Evolutionary conservation across 2,888 invertebrate genomes (phyloP), one percentile per base, ranked within the genome.

Genomic region (Brenthis ino): DNA sequence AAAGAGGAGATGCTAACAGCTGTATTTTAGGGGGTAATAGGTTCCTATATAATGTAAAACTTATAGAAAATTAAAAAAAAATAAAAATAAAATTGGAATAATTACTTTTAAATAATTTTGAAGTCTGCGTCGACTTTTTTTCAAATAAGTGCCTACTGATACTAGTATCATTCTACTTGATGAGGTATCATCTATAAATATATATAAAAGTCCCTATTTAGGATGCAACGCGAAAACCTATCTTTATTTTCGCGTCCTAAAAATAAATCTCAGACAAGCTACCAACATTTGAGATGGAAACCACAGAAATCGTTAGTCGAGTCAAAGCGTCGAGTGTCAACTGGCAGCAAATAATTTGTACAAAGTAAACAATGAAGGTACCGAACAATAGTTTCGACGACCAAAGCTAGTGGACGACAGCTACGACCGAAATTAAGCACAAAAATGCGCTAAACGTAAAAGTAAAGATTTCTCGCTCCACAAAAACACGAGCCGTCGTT

Each of bases 401-500:
- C 66, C 71, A 68, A 71, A 66, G 65, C 65, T 54, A 64, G 66
- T 66, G 66, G 67, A 64, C 60, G 67, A 55, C 58, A 67, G 67
- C 63, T 61, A 65, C 71, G 63, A 63, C 70, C 56, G 77, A 81
- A 81, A 80, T 79, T 80, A 78, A 78, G 75, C 74, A 79, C 77
- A 79, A 82, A 82, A 81, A 76, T 77, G 68, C 72, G 69, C 77
- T 77, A 77, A 79, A 80, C 77, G 77, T 76, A 75, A 75, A 75
- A 77, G 77, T 72, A 72, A 72, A 76, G 79, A 78, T 80, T 77
- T 77, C 71, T 75, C 74, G 76, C 73, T 76, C 72, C 75, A 77
- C 82, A 81, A 82, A 54, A 83, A 82, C 79, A 78, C 76, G 74
- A 76, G 74, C 78, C 80, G 79, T 78, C 81, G 76, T 80, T 72